phyloP scores from a whole-genome alignment of 2,113 vertebrate species.

The Nerophis ophidion region DNA sequence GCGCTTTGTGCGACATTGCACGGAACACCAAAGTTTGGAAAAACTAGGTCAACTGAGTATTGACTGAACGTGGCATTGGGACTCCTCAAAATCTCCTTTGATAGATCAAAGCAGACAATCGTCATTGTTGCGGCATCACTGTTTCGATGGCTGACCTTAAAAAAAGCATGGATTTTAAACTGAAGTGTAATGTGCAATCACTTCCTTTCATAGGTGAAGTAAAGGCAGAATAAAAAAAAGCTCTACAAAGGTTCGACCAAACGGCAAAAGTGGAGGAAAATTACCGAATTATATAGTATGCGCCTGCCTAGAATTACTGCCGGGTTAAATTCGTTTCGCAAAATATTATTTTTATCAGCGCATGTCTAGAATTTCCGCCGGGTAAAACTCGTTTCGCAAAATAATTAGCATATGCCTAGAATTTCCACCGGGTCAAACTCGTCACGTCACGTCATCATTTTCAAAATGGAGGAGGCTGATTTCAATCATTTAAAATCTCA shows the following conservation, averaged over 20 bases:
- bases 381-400: too few relatives aligned
- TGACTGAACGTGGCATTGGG: conserved; percentile 28
- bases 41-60: conserved; percentile 67
- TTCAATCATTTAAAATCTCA: too few relatives aligned
- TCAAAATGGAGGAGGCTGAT: too few relatives aligned
- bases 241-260: conserved; percentile 31
- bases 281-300: too few relatives aligned
- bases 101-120: conserved; percentile 46
- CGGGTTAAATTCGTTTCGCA: too few relatives aligned
- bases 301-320: too few relatives aligned
- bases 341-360: too few relatives aligned
- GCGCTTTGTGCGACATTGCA: conserved; percentile 56
- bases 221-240: conserved; percentile 55
- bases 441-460: too few relatives aligned
- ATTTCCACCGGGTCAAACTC: too few relatives aligned
- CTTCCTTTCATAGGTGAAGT: conserved; percentile 29
- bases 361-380: too few relatives aligned
- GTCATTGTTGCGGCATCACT: conserved; percentile 31
- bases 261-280: too few relatives aligned
- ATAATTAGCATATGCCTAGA: too few relatives aligned
- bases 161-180: conserved; percentile 36
- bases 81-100: conserved; percentile 31
- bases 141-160: conserved; percentile 45
- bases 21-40: conserved; percentile 55
- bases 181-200: conserved; percentile 42